Evolutionary conservation across 2,888 invertebrate genomes (phyloP), one percentile per base, ranked within the genome.

Genomic region (Tipula unca): DNA sequence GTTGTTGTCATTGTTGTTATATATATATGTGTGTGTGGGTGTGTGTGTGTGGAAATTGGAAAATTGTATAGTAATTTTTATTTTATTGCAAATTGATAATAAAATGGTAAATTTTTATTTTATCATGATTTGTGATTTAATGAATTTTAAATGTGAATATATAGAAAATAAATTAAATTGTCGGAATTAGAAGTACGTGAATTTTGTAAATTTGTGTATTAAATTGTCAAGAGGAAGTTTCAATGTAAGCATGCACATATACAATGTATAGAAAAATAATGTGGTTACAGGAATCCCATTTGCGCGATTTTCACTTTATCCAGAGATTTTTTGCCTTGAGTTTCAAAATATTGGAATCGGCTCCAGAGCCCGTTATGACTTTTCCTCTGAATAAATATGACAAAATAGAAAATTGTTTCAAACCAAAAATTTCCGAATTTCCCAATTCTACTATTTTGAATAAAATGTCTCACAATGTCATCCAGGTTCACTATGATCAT

Each of bases 61-160:
- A 69, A 69, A 69, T 69, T 69, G 69, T 69, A 69, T 69, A 14
- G 69, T 69, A 69, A 69, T 69, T 69, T 25, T 69, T 69, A 69
- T 69, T 69, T 69, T 69, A 69, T 69, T 69, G 69, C 69, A 69
- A 69, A 69, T 69, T 69, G 69, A 69, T 69, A 69, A 69, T 69
- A 69, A 25, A 69, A 69, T 25, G 25, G 69, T 20, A 69, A 69
- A 25, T 69, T 69, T 69, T 10, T 69, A 69, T 69, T 69, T 69
- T 69, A 69, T 69, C 69, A 10, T 69, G 69, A 69, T 69, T 69
- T 69, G 69, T 69, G 69, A 69, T 69, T 69, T 69, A 69, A 69
- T 25, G 69, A 69, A 25, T 25, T 69, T 69, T 25, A 69, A 69
- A 69, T 69, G 10, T 69, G 25, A 6, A 32, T 25, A 3, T 69